Conservation (phyloP, 2,888 invertebrate genomes). For the Linnaemya vulpina region DNA sequence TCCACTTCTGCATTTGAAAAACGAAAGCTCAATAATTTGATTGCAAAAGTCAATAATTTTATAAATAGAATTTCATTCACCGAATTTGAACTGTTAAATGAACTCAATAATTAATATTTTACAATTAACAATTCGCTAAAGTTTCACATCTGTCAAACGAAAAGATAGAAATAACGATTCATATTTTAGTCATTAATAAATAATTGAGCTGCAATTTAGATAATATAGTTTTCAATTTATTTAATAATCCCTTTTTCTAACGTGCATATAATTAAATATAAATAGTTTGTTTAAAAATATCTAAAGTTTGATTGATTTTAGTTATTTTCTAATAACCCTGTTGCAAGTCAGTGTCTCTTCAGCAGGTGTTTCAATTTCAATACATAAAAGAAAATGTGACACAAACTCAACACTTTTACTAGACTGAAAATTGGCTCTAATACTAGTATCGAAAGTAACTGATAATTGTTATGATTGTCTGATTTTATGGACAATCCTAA, state of each 20-base stretch:
- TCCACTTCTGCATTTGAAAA: too few relatives aligned
- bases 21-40: too few relatives aligned
- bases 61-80: too few relatives aligned
- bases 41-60: too few relatives aligned
- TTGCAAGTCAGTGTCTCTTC: background rate
- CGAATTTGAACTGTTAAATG: background rate
- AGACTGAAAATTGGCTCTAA: background rate
- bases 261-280: background rate
- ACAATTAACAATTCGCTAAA: background rate
- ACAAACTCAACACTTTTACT: background rate
- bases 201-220: background rate
- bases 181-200: background rate
- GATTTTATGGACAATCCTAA: too few relatives aligned
- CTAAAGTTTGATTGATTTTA: background rate
- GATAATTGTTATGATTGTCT: too few relatives aligned
- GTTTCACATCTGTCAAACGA: conserved; percentile 19
- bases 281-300: background rate
- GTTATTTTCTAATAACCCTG: background rate
- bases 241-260: background rate
- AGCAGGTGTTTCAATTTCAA: background rate
- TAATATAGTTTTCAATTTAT: background rate
- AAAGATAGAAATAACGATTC: background rate
- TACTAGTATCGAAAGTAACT: too few relatives aligned
- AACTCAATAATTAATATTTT: background rate
- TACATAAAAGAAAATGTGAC: background rate